These are phyloP conservation scores for Cephalotes varians DNA, from an alignment of 2,888 invertebrate species.

Conservation along the genomic window DNA sequence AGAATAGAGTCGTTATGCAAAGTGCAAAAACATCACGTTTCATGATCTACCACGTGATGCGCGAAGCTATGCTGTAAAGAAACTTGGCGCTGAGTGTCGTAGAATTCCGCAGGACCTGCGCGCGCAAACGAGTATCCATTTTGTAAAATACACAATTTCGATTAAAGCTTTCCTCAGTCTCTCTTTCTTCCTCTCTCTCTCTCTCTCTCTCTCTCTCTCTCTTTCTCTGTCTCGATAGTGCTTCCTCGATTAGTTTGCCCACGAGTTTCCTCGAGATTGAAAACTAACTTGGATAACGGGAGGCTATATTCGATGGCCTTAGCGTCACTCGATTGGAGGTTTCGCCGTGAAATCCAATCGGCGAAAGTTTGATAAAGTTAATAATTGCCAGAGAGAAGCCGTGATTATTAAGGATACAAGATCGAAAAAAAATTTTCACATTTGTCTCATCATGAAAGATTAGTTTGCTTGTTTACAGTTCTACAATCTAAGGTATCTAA, in stretches of 20 bases:
- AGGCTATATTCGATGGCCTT: constrained; percentile 7
- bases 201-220: not conserved
- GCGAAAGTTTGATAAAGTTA: constrained; percentile 2
- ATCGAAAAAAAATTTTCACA: not conserved
- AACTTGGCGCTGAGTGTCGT: constrained; percentile 38
- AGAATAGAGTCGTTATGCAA: constrained; percentile 60
- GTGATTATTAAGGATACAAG: not conserved
- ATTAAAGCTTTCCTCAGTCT: not conserved
- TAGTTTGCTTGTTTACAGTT: not conserved
- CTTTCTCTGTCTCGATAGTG: not conserved
- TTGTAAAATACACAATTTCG: not conserved
- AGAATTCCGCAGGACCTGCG: constrained; percentile 70
- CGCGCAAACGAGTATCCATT: constrained; percentile 55
- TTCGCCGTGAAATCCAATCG: constrained; percentile 5
- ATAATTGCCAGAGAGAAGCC: not conserved
- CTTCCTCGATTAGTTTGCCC: constrained; percentile 13
- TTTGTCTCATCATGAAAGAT: not conserved
- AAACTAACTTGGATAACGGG: constrained; percentile 24
- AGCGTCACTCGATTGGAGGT: constrained; percentile 3
- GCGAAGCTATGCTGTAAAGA: constrained; percentile 56
- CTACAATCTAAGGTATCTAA: not conserved
- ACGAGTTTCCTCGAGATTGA: not conserved
- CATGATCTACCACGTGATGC: constrained; percentile 65
- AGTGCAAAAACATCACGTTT: constrained; percentile 63
- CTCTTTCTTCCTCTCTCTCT: not conserved